These are phyloP conservation scores for Heliconius hermathena DNA, from an alignment of 1,140 invertebrate species.

Conservation along the genomic window DNA sequence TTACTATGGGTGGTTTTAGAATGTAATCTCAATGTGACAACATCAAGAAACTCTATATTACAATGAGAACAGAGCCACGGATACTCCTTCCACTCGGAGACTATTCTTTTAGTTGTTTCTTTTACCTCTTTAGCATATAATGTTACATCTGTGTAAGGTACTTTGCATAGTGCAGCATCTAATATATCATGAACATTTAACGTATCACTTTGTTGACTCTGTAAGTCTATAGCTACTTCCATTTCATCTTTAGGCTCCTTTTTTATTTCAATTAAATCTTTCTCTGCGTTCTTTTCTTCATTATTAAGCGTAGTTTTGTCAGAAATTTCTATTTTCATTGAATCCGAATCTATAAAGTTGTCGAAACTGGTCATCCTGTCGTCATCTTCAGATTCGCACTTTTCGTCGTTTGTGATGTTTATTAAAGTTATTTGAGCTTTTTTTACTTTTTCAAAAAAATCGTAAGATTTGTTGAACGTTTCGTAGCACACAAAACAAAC, in stretches of 20 bases:
- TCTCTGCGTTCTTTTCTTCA: constrained; percentile 13
- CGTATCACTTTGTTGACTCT: constrained; percentile 32
- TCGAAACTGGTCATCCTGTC: constrained; percentile 48
- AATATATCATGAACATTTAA: constrained; percentile 60
- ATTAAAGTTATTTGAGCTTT: constrained; percentile 54
- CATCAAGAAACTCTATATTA: constrained; percentile 63
- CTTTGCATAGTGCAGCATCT: constrained; percentile 54
- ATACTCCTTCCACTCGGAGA: constrained; percentile 62
- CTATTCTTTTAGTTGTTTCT: constrained; percentile 38
- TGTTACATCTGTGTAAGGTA: constrained; percentile 45
- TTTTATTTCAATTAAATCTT: constrained; percentile 46
- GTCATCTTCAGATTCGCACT: constrained; percentile 47
- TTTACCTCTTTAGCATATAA: constrained; percentile 57
- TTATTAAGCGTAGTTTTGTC: constrained; percentile 41
- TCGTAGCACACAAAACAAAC: constrained; percentile 66
- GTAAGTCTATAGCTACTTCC: constrained; percentile 8
- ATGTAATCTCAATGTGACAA: constrained; percentile 57
- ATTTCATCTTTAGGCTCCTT: constrained; percentile 59
- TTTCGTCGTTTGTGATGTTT: constrained; percentile 43
- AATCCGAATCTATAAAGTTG: constrained; percentile 38
- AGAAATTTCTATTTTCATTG: constrained; percentile 30
- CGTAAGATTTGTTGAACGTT: constrained; percentile 59
- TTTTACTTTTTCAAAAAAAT: constrained; percentile 61
- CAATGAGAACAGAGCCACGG: constrained; percentile 66
- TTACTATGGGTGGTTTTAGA: constrained; percentile 57